These are phyloP conservation scores for Clanis bilineata DNA, from an alignment of 2,888 invertebrate species.

Conservation along the genomic window DNA sequence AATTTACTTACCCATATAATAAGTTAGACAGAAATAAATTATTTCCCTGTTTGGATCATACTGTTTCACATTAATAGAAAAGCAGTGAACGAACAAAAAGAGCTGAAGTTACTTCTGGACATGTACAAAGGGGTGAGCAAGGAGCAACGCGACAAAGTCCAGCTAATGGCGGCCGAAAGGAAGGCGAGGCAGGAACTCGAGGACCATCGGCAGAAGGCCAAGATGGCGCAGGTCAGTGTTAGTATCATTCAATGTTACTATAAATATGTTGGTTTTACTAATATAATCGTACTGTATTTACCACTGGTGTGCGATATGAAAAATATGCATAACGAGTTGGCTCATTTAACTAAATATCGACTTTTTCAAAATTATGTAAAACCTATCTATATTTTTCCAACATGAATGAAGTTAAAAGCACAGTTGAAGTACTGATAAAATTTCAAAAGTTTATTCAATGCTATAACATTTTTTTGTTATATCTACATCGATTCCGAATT, in stretches of 20 bases:
- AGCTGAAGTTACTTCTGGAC: slow-evolving; percentile 95
- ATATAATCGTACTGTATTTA: not conserved
- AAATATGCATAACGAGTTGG: too few relatives aligned
- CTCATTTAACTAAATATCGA: too few relatives aligned
- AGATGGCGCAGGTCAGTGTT: slow-evolving; percentile 87
- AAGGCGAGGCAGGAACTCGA: slow-evolving; percentile 95
- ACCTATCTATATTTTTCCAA: too few relatives aligned
- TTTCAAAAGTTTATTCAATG: too few relatives aligned
- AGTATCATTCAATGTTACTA: not conserved
- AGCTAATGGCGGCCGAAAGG: slow-evolving; percentile 97
- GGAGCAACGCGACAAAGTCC: slow-evolving; percentile 97
- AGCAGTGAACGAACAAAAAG: slow-evolving; percentile 95
- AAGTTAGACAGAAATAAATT: not conserved
- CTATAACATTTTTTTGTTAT: too few relatives aligned
- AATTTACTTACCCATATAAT: not conserved
- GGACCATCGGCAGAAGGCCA: slow-evolving; percentile 92
- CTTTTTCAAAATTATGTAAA: too few relatives aligned
- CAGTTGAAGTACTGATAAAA: too few relatives aligned
- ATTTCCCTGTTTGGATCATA: slow-evolving; percentile 7
- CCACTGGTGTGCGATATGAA: not conserved
- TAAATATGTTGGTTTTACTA: too few relatives aligned
- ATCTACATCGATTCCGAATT: too few relatives aligned
- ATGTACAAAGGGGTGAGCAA: slow-evolving; percentile 99
- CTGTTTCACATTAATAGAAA: slow-evolving; percentile 82
- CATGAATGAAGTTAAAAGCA: too few relatives aligned